These are phyloP conservation scores for Acanthis flammea DNA, from an alignment of 2,797 vertebrate species.

Conservation along the genomic window DNA sequence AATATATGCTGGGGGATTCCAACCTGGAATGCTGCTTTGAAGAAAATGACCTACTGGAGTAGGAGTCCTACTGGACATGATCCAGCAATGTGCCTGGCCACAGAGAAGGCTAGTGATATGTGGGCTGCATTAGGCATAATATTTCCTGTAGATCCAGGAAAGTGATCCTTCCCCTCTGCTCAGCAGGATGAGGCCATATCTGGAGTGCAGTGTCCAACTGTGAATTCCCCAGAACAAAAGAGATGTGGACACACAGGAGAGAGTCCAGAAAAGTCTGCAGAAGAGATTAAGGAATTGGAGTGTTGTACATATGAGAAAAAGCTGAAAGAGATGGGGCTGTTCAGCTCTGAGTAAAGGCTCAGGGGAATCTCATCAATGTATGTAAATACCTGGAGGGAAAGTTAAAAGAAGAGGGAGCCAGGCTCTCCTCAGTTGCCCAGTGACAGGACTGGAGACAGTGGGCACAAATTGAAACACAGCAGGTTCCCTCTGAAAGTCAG, in stretches of 20 bases:
- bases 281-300: not conserved
- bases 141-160: not conserved
- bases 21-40: not conserved
- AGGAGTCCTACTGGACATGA: not conserved
- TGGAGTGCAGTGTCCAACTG: rapidly evolving
- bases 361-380: not conserved
- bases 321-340: not conserved
- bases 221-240: not conserved
- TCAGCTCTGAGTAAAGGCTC: rapidly evolving
- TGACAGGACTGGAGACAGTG: not conserved
- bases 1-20: not conserved
- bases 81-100: too few species aligned
- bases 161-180: not conserved
- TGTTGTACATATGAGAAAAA: not conserved
- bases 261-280: not conserved
- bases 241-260: rapidly evolving
- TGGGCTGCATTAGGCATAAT: not conserved
- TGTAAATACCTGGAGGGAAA: not conserved
- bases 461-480: not conserved
- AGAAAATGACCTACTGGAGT: not conserved
- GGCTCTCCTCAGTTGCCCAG: not conserved
- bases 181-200: rapidly evolving
- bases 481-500: not conserved
- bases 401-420: not conserved
- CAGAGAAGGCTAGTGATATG: not conserved